Evolutionary conservation across 2,113 vertebrate genomes (phyloP), one percentile per base, ranked within the genome.

Genomic region (Chunga burmeisteri): DNA sequence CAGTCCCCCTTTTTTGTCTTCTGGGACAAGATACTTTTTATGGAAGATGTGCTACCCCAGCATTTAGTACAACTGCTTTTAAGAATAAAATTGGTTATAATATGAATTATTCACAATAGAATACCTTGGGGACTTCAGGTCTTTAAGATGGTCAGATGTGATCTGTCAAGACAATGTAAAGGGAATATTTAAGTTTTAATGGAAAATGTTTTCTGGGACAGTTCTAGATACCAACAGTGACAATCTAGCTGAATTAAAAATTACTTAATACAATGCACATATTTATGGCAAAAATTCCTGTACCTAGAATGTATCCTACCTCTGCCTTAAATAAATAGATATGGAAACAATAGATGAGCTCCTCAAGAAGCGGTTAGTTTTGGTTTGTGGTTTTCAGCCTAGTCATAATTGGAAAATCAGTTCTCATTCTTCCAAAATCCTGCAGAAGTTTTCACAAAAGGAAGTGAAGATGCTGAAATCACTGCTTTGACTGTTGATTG

Each of bases 31-130:
- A 62, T 85, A 53, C 17, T 16, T 94, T 95, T 95, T 86, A 89
- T 67, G 30, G 86, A 53, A 66, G 71, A 77, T 92, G 65, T 92
- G 70, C 59, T 90, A 59, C 26, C 34, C 30, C 50, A 66, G 66
- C 29, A 46, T 92, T 93, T 88, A 16, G 58, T 50, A 56, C 56
- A 88, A 83, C 32, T 90, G 61, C 40, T 96, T 97, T 96, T 88
- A 87, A 81, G 70, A 94, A 75, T 80, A 78, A 95, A 94, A 82
- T 86, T 74, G 21, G 68, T 53, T 78, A 14, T 94, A 58, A 89
- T 84, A 88, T 93, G 62, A 97, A 94, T 97, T 97, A 96, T 95
- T 97, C 59, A 93, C 63, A 47, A 10, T 80, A 89, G 42, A 52
- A 65, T 86, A 56, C 72, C 42, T 90, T 50, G 17, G 34, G 59